Conservation (phyloP, 2,113 vertebrate species). For the Vidua macroura region DNA sequence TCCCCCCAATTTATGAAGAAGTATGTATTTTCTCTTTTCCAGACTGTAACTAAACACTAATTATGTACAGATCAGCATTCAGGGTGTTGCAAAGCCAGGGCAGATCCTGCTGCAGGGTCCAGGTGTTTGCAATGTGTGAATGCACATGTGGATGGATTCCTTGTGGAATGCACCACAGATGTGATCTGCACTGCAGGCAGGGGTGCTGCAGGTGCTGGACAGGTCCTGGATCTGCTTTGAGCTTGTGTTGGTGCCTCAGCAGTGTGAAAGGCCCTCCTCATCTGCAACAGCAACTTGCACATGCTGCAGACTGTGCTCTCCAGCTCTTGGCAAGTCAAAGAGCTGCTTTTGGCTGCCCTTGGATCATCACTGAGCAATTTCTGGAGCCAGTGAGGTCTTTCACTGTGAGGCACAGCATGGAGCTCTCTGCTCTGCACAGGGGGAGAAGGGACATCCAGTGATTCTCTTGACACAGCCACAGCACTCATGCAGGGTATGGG, state of each 20-base stretch:
- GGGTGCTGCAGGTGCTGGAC: not conserved
- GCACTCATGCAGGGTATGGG: accelerated
- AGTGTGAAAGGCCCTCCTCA: not conserved
- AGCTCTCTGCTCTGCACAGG: not conserved
- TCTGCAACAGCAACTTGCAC: not conserved
- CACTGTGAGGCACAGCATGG: accelerated
- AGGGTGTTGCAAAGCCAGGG: not conserved
- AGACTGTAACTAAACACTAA: not conserved
- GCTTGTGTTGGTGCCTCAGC: accelerated
- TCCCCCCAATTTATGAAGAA: not conserved
- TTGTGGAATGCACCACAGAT: not conserved
- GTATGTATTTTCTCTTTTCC: not conserved
- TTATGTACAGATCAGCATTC: not conserved
- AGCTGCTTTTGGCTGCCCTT: not conserved
- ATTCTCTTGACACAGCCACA: not conserved
- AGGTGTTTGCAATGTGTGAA: not conserved
- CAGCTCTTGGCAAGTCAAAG: not conserved
- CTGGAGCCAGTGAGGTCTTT: not conserved
- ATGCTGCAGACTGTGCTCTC: not conserved
- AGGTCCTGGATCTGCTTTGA: not conserved
- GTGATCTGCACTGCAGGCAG: accelerated
- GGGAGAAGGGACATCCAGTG: not conserved
- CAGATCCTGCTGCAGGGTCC: accelerated
- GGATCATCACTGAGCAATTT: accelerated
- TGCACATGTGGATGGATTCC: accelerated